Percentiles rank a stretch among this genome's conserved stretches.
Evolutionary conservation across 92 coral and sea anemone genomes (phyloP).

Genomic region (Meandrina meandrites): DNA sequence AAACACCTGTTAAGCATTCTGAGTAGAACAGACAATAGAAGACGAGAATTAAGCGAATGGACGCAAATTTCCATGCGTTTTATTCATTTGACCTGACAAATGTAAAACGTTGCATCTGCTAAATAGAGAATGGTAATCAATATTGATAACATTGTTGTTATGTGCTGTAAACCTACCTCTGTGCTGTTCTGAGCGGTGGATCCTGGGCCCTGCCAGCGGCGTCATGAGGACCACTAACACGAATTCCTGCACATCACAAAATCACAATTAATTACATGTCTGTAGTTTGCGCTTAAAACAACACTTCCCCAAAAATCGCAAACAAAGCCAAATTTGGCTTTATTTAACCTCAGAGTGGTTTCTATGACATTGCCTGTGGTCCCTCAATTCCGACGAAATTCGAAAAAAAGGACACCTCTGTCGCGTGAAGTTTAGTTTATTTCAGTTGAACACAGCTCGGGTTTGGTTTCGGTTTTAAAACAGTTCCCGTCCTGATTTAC

Average conservation of each 20-base stretch:
- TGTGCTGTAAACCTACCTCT: slow-evolving; percentile 55
- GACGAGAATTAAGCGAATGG: no score
- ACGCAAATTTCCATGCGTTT: not conserved
- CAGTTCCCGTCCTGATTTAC: slow-evolving; percentile 29
- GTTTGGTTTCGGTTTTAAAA: not conserved
- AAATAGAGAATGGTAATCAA: not conserved
- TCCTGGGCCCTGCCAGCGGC: slow-evolving; percentile 52
- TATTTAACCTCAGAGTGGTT: no score
- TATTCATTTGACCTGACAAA: not conserved
- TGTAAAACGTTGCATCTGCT: not conserved
- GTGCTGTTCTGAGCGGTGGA: slow-evolving; percentile 71
- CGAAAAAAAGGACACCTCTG: no score
- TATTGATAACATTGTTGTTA: not conserved
- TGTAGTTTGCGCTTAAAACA: not conserved
- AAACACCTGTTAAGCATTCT: not conserved
- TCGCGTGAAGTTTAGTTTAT: no score
- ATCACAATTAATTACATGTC: not conserved
- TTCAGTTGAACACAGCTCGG: no score
- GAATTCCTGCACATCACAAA: slow-evolving; percentile 61
- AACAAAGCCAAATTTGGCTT: no score
- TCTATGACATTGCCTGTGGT: no score
- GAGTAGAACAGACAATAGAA: not conserved
- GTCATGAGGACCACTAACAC: slow-evolving; percentile 84
- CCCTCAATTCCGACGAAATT: no score
- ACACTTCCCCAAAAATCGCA: not conserved